Percentiles rank a stretch among this genome's conserved stretches.
These are phyloP conservation scores for Spinus olivaceus DNA, from an alignment of 2,797 vertebrate genomes.

Conservation along the genomic window DNA sequence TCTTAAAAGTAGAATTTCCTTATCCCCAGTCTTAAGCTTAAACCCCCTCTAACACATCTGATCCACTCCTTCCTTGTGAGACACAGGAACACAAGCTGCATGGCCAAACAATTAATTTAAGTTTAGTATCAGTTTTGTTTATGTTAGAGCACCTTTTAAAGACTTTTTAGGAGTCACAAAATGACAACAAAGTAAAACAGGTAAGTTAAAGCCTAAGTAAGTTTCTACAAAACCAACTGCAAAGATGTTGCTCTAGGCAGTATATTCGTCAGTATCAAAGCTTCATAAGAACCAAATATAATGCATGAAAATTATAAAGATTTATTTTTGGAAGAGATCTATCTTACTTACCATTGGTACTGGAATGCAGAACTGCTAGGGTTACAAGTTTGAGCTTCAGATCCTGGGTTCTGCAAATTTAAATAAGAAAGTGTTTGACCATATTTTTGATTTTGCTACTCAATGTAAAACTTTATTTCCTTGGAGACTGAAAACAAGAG, in stretches of 20 bases:
- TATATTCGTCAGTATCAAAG: background rate
- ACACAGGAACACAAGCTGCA: background rate
- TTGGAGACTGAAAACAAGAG: background rate
- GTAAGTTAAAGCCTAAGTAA: background rate
- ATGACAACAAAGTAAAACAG: background rate
- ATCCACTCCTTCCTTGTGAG: background rate
- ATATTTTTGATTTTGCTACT: background rate
- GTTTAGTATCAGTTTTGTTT: background rate
- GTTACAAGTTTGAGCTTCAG: background rate
- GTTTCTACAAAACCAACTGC: background rate
- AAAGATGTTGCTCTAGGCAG: background rate
- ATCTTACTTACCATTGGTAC: slow-evolving; percentile 47
- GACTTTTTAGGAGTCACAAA: background rate
- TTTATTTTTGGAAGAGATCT: background rate
- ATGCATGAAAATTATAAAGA: background rate
- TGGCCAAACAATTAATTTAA: fast-evolving
- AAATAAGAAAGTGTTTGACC: slow-evolving; percentile 3
- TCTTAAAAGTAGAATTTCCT: background rate
- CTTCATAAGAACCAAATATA: background rate
- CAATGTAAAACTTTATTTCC: background rate
- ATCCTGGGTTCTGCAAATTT: background rate
- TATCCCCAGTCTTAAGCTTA: background rate
- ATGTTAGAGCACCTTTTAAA: background rate
- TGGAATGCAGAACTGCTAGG: background rate
- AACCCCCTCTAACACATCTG: background rate